These are phyloP conservation scores for Oryzias celebensis DNA, from an alignment of 2,113 vertebrate genomes.

Conservation along the genomic window DNA sequence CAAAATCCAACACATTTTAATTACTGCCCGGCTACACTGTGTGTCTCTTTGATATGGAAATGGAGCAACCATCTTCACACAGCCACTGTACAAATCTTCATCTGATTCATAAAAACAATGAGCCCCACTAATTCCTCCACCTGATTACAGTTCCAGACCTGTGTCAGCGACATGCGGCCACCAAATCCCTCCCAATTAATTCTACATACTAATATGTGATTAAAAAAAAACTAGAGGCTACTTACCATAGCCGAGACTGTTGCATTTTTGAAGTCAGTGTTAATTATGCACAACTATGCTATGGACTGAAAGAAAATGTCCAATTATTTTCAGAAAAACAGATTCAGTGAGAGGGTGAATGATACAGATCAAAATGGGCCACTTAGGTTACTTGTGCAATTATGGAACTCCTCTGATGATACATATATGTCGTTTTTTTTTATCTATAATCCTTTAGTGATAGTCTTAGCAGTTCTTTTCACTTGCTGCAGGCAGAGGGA, in stretches of 20 bases:
- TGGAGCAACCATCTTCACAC: constrained; percentile 88
- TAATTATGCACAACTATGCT: constrained; percentile 74
- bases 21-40: constrained; percentile 92
- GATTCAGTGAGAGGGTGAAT: constrained; percentile 63
- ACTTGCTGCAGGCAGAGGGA: constrained; percentile 53
- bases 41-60: constrained; percentile 98
- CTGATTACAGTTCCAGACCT: constrained; percentile 86
- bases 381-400: constrained; percentile 72
- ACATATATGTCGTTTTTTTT: constrained; percentile 55
- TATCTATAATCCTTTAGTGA: constrained; percentile 64
- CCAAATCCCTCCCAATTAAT: constrained; percentile 70
- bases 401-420: constrained; percentile 63
- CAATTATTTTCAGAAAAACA: constrained; percentile 77
- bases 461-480: constrained; percentile 62
- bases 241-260: constrained; percentile 56
- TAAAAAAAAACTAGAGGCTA: constrained; percentile 51
- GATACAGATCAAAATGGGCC: constrained; percentile 73
- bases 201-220: constrained; percentile 72
- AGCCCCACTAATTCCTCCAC: constrained; percentile 87
- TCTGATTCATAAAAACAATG: constrained; percentile 97
- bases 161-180: constrained; percentile 57
- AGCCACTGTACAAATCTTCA: constrained; percentile 92
- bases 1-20: constrained; percentile 96
- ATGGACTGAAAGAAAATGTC: constrained; percentile 68
- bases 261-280: constrained; percentile 71